These are phyloP conservation scores for Drosophila nr. medialis DNA, from an alignment of 2,888 invertebrate genomes.

Conservation along the genomic window DNA sequence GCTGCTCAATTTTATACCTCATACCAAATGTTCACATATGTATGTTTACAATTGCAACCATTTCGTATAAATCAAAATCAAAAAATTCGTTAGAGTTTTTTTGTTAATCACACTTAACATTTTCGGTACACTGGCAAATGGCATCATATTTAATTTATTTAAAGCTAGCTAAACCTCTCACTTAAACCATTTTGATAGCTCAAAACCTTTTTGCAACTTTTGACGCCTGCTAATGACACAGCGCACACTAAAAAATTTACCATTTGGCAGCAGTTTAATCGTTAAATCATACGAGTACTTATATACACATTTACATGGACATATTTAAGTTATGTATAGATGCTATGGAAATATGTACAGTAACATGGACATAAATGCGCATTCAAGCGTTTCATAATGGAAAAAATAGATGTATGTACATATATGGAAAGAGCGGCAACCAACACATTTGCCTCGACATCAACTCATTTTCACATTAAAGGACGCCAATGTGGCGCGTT, in stretches of 20 bases:
- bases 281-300: conserved; percentile 24
- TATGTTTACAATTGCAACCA: conserved; percentile 17
- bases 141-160: conserved; percentile 33
- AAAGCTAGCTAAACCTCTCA: conserved; percentile 30
- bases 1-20: conserved; percentile 21
- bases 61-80: conserved; percentile 15
- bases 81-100: conserved; percentile 1
- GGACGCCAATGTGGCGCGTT: conserved; percentile 77
- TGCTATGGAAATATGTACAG: conserved; percentile 5
- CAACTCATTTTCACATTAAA: conserved; percentile 79
- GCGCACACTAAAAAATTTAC: conserved; percentile 29
- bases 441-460: conserved; percentile 67
- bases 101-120: conserved; percentile 3
- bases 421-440: conserved; percentile 14
- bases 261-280: conserved; percentile 46
- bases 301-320: conserved; percentile 26
- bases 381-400: conserved; percentile 76
- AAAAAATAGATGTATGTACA: conserved; percentile 28
- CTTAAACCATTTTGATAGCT: conserved; percentile 28
- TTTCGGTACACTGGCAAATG: background rate
- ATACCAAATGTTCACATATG: conserved; percentile 23
- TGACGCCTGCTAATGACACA: conserved; percentile 30
- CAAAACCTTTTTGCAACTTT: conserved; percentile 24
- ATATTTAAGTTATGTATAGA: conserved; percentile 40
- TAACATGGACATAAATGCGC: conserved; percentile 59